Evolutionary conservation across 2,888 invertebrate species (phyloP).

Genomic region (Trimorus sp.): DNA sequence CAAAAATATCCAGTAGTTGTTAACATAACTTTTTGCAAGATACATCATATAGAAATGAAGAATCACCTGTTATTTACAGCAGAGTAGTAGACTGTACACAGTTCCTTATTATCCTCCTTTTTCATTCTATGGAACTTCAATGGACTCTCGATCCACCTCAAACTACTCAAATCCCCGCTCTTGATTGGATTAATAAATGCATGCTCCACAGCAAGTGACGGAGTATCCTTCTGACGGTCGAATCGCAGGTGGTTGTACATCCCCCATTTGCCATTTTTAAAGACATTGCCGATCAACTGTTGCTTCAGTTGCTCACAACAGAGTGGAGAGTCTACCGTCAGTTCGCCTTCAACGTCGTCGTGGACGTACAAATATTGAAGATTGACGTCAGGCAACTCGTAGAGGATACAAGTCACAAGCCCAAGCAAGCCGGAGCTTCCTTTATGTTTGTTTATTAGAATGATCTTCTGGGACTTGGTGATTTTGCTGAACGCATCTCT

Average conservation of each 20-base stretch:
- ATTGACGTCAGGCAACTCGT: conserved; percentile 30
- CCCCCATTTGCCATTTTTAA: conserved; percentile 92
- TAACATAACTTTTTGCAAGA: background rate
- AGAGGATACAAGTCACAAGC: conserved; percentile 90
- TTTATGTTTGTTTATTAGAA: conserved; percentile 87
- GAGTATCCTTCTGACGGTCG: conserved; percentile 81
- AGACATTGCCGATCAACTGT: conserved; percentile 93
- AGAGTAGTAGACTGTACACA: conserved; percentile 95
- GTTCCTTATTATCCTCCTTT: conserved; percentile 83
- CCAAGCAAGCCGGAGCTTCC: conserved; percentile 87
- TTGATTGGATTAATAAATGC: conserved; percentile 97
- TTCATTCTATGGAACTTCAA: conserved; percentile 85
- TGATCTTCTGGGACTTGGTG: conserved; percentile 83
- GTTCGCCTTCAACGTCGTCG: conserved; percentile 84
- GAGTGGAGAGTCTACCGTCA: conserved; percentile 83
- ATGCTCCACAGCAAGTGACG: conserved; percentile 88
- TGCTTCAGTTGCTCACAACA: conserved; percentile 86
- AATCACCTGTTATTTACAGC: conserved; percentile 92
- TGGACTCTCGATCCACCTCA: conserved; percentile 96
- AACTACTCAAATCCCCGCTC: conserved; percentile 95
- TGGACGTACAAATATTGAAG: conserved; percentile 87
- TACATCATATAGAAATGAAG: background rate
- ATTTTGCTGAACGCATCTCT: conserved; percentile 88
- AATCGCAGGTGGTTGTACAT: conserved; percentile 91
- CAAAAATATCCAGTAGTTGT: background rate